Evolutionary conservation across 1,140 invertebrate species (phyloP).

Genomic region (Megalopta genalis): DNA sequence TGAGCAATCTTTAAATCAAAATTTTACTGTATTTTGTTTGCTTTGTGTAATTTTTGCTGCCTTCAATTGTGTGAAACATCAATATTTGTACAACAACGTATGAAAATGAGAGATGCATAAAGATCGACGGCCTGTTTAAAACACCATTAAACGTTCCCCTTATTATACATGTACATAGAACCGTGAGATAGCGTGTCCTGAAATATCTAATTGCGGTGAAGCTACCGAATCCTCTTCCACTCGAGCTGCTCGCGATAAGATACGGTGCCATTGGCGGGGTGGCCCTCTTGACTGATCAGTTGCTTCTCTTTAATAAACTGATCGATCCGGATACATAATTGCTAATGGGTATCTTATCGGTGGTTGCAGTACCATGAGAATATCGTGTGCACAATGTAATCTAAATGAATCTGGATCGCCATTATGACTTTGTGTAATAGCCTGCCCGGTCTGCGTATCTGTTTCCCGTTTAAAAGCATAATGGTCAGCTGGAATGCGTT

Average conservation of each 20-base stretch:
- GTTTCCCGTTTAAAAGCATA: constrained; percentile 4
- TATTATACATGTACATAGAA: background rate
- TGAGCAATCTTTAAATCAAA: no score
- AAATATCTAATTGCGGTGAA: constrained; percentile 50
- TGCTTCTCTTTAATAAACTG: constrained; percentile 27
- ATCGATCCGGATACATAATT: constrained; percentile 27
- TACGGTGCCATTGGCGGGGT: background rate
- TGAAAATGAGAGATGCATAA: no score
- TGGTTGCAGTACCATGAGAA: background rate
- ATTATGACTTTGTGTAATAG: constrained; percentile 22
- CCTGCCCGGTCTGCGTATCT: background rate
- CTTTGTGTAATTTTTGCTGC: no score
- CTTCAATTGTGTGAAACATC: no score
- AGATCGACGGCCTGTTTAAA: no score
- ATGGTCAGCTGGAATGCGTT: background rate
- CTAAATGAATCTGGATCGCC: constrained; percentile 23
- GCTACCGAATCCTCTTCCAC: constrained; percentile 28
- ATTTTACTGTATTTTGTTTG: no score
- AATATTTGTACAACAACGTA: no score
- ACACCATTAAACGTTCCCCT: no score
- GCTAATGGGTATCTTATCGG: constrained; percentile 43
- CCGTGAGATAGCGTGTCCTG: background rate
- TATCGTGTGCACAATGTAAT: constrained; percentile 19
- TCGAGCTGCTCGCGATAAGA: constrained; percentile 26
- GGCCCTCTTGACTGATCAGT: constrained; percentile 14